Evolutionary conservation across 2,797 vertebrate species (phyloP).

Genomic region (Sebastes trivittatus): DNA sequence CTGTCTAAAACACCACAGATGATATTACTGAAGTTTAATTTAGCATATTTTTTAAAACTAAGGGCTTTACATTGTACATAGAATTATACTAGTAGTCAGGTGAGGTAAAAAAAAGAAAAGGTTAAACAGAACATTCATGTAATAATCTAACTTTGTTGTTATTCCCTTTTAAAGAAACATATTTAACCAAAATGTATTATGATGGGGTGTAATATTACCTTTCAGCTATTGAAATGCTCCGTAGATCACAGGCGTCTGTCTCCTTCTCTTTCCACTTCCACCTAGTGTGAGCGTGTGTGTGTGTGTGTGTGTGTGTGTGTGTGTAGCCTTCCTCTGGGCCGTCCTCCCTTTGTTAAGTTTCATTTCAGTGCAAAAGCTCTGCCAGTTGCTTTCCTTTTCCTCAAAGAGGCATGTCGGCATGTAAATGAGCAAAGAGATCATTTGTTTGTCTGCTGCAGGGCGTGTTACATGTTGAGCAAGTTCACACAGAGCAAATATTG

Average conservation of each 20-base stretch:
- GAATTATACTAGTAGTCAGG: neutral
- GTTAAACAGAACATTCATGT: neutral
- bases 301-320: neutral
- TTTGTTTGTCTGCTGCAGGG: neutral
- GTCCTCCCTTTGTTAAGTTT: slow-evolving; percentile 39
- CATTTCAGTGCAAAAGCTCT: slow-evolving; percentile 33
- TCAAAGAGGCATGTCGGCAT: neutral
- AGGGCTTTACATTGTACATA: neutral
- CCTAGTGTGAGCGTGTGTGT: neutral
- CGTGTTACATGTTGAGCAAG: neutral
- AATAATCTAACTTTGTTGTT: neutral
- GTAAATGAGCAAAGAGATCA: neutral
- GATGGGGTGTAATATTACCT: slow-evolving; percentile 16
- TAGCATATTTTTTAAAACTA: neutral
- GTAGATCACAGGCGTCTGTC: neutral
- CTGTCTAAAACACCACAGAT: neutral
- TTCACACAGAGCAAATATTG: neutral
- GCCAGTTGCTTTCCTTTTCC: neutral
- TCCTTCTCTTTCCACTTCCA: neutral
- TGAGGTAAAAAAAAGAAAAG: neutral
- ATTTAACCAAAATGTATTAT: neutral
- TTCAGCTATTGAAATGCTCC: neutral
- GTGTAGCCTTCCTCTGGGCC: neutral
- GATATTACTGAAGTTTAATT: neutral
- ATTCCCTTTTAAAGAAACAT: neutral